Evolutionary conservation across 2,888 invertebrate species (phyloP), one percentile per base, ranked within the genome.

Genomic region (Lissocephala sabroskyi): DNA sequence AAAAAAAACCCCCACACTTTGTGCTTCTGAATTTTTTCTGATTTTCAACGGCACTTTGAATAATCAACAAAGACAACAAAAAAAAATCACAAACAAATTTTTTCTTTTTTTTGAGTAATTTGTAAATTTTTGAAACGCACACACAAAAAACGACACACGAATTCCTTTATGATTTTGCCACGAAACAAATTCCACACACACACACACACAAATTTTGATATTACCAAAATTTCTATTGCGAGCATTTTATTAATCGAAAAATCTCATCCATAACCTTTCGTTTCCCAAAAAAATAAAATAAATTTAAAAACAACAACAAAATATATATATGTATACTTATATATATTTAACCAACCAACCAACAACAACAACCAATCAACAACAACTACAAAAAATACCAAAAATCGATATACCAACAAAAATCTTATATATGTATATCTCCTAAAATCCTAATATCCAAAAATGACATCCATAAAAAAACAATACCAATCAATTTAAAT

Each of bases 201-300:
- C 43, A 54, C 28, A 52, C 39, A 32, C 44, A 36, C 49, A 45
- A 23, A 36, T 19, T 5, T 23, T 5, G 3, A 23, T 23, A 44
- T n/a, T 11, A 48, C 43, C 14, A 48, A 48, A 36, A 57, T 57
- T 56, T 59, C 18, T 57, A 54, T 58, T 64, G 47, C 55, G 56
- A 62, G 56, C 64, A 76, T 74, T 58, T 71, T 62, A 74, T 75
- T 71, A 71, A 71, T 75, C 64, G 59, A 65, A 35, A 42, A 59
- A 75, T 74, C 61, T 71, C 70, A 70, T 70, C n/a, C 64, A 66
- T 71, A 71, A 67, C 71, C 65, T 74, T 71, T 74, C 65, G 70
- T 71, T 71, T 71, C 65, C 75, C 67, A 63, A 53, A 54, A 52
- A 58, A 46, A 46, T 45, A 30, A 19, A 44, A 57, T 33, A 41